Conservation (phyloP, 2,797 vertebrate species). For the Discoglossus pictus region DNA sequence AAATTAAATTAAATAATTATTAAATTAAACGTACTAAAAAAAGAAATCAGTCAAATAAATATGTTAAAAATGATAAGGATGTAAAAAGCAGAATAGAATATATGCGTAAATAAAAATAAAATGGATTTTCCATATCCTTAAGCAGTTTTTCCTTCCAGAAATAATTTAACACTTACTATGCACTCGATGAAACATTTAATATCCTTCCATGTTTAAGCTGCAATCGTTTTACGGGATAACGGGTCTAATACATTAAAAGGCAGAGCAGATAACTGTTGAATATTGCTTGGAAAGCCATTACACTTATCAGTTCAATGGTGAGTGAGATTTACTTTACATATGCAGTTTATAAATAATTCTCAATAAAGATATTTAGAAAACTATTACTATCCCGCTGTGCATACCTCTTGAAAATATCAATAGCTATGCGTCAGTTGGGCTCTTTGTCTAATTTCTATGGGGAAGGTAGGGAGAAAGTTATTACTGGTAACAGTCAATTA, state of each 20-base stretch:
- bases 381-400: conserved; percentile 59
- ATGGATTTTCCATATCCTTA: not conserved
- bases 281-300: conserved; percentile 49
- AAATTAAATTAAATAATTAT: too few relatives aligned
- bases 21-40: too few relatives aligned
- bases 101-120: not conserved
- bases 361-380: conserved; percentile 51
- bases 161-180: conserved; percentile 36
- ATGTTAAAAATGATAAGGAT: too few relatives aligned
- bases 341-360: conserved; percentile 51
- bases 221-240: conserved; percentile 15
- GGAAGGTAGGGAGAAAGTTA: conserved; percentile 79
- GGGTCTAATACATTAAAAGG: conserved; percentile 45
- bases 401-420: conserved; percentile 64
- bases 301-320: conserved; percentile 50
- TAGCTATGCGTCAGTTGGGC: conserved; percentile 64
- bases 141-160: conserved; percentile 20
- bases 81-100: too few relatives aligned
- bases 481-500: conserved; percentile 79
- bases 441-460: conserved; percentile 71
- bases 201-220: conserved; percentile 8
- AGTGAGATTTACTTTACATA: conserved; percentile 47
- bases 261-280: conserved; percentile 42
- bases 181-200: conserved; percentile 20
- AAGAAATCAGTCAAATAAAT: too few relatives aligned